These are phyloP conservation scores for Eupithecia tripunctaria DNA, from an alignment of 2,888 invertebrate species.

Conservation along the genomic window DNA sequence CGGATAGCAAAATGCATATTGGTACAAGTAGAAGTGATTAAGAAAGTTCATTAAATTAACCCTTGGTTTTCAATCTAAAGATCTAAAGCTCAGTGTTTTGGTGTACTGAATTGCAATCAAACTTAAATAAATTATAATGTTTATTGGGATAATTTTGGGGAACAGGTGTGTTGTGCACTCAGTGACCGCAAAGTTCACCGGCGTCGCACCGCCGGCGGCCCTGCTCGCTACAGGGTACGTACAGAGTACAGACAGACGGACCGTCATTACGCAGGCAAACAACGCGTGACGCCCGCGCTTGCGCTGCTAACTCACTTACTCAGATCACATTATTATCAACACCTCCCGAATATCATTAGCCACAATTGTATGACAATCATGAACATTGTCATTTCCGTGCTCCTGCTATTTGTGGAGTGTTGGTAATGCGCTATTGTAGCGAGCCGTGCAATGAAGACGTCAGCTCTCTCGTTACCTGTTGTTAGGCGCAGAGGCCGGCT, in stretches of 20 bases:
- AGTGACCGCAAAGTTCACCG: conserved; percentile 56
- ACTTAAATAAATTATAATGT: no score
- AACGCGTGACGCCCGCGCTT: conserved; percentile 62
- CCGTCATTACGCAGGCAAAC: conserved; percentile 60
- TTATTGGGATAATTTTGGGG: no score
- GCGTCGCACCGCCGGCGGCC: conserved; percentile 45
- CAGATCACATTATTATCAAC: conserved; percentile 66
- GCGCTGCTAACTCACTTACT: conserved; percentile 58
- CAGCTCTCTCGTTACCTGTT: conserved; percentile 2
- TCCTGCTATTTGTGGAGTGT: conserved; percentile 42
- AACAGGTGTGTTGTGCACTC: no score
- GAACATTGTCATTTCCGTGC: conserved; percentile 48
- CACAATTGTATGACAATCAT: conserved; percentile 57
- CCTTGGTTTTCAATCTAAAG: no score
- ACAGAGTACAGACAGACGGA: conserved; percentile 30
- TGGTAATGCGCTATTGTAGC: conserved; percentile 53
- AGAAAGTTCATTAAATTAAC: no score
- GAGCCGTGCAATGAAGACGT: conserved; percentile 49
- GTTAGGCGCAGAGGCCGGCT: neutral
- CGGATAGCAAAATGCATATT: no score
- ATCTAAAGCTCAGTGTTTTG: no score
- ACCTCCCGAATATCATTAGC: conserved; percentile 58
- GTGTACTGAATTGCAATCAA: no score
- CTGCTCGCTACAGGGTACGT: conserved; percentile 12
- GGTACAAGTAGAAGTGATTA: no score